Evolutionary conservation across 2,113 vertebrate species (phyloP).

Genomic region (Axis porcinus): DNA sequence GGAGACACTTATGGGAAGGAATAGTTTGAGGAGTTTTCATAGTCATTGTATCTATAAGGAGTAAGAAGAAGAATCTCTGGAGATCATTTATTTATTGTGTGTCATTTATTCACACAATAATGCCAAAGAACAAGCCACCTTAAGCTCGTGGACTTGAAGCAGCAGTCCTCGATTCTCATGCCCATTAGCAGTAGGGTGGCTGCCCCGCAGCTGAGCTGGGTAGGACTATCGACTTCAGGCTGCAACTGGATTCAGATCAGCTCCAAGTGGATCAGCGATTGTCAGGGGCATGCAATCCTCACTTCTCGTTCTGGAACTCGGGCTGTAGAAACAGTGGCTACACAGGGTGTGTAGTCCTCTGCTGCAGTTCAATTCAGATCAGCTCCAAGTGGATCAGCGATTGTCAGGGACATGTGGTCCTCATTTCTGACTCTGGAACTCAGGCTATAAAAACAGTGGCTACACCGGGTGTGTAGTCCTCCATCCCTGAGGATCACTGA

Average conservation of each 20-base stretch:
- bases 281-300: neutral
- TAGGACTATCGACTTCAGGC: neutral
- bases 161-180: neutral
- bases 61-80: neutral
- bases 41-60: neutral
- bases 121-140: neutral
- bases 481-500: neutral
- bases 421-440: neutral
- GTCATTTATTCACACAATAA: neutral
- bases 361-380: too few relatives aligned
- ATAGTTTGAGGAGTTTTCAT: neutral
- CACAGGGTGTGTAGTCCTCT: neutral
- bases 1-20: neutral
- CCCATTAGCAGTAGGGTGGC: neutral
- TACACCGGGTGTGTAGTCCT: neutral
- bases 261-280: neutral
- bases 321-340: neutral
- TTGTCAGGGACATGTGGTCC: neutral
- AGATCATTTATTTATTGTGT: neutral
- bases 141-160: neutral
- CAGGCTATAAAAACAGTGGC: neutral
- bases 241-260: neutral
- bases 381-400: neutral
- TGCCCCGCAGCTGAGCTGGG: neutral
- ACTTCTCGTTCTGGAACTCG: neutral